Base-by-base conservation (phyloP, 2,113 vertebrate species). In the Egretta garzetta region DNA sequence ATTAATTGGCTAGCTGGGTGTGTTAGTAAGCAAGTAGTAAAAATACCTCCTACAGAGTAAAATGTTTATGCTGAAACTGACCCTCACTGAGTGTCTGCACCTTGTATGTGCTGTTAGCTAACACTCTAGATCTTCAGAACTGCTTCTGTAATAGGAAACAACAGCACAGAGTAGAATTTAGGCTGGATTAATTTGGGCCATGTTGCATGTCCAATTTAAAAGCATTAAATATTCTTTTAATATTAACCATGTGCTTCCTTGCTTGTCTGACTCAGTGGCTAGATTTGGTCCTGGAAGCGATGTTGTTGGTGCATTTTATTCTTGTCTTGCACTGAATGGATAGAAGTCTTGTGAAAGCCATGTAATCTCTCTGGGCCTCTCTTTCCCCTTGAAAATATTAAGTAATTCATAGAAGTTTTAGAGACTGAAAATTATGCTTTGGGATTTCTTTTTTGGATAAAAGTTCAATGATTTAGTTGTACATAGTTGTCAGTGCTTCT, bases 81-180 rank as follows among this genome's bases (percentile, higher is more conserved):
- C 28, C 24, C 17, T 73, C 14, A 33, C 18, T 47, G 41, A 52
- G 35, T 64, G 32, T 9, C 23, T 80, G 49, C 21, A 72, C 33
- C 18, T 91, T 2, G 0, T 60, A 5, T 68, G 30, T 20, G 24
- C 91, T 87, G 7, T 63, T 63, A 70, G 26, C 76, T 94, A 60
- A 55, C 39, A 73, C 35, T 82, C 49, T 47, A 39, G 17, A 37
- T 71, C 60, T 77, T 88, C 86, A 52, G 35, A 92, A 39, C 28
- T 77, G 27, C n/a, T 88, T 81, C 64, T 76, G 94, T 81, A 88
- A 60, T 82, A 88, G 62, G 80, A 89, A 93, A 74, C 24, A 93
- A 66, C 14, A 81, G 41, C 60, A 67, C 6, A 74, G 43, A 19
- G 15, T 12, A 74, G 32, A 95, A 55, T 84, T 86, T 33, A 73